A percentile compares a stretch with the other conserved stretches of the same genome.
Evolutionary conservation across 2,797 vertebrate species (phyloP).

Genomic region (Gastrophryne carolinensis): DNA sequence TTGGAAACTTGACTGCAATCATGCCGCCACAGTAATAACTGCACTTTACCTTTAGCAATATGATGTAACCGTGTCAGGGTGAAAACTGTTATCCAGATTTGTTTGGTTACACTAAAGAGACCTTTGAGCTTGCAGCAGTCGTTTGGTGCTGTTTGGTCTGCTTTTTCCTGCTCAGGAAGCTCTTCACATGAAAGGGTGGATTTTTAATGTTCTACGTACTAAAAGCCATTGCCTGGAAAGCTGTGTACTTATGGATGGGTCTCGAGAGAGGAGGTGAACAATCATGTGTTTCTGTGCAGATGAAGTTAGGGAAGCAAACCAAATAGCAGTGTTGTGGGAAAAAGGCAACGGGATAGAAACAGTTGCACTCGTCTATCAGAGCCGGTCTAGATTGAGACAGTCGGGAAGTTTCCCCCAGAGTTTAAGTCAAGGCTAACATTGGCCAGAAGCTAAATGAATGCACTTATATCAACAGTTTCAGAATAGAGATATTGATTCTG

Average conservation of each 20-base stretch:
- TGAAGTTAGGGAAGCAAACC: constrained; percentile 49
- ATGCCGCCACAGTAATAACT: neutral
- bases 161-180: constrained; percentile 72
- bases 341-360: constrained; percentile 3
- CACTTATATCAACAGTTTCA: constrained; percentile 28
- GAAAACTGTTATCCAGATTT: constrained; percentile 62
- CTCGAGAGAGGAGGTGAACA: constrained; percentile 65
- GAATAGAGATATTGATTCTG: constrained; percentile 31
- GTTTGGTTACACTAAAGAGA: constrained; percentile 65
- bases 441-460: constrained; percentile 34
- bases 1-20: neutral
- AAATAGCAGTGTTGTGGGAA: constrained; percentile 42
- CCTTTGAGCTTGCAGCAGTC: constrained; percentile 64
- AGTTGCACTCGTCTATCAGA: constrained; percentile 24
- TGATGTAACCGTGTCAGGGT: constrained; percentile 47
- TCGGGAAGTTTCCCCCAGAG: constrained; percentile 23
- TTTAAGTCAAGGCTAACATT: constrained; percentile 3
- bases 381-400: constrained; percentile 13
- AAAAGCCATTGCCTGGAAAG: constrained; percentile 64
- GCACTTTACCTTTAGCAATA: constrained; percentile 3
- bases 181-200: constrained; percentile 74
- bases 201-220: constrained; percentile 68
- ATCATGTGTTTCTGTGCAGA: constrained; percentile 51
- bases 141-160: constrained; percentile 66
- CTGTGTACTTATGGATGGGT: constrained; percentile 58